Conservation (phyloP, 2,888 invertebrate genomes). For the Eugnorisma glareosa region DNA sequence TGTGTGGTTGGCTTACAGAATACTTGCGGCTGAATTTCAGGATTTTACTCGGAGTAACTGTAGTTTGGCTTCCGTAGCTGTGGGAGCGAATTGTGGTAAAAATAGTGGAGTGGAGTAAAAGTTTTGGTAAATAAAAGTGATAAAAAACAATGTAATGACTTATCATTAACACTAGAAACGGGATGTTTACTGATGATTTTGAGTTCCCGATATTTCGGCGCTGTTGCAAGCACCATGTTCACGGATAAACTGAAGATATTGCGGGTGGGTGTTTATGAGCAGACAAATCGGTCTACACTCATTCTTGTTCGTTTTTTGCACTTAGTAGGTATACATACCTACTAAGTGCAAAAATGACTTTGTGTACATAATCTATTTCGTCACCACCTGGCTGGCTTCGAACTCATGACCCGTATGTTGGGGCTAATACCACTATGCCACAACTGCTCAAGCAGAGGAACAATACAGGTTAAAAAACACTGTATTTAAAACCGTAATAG, state of each 20-base stretch:
- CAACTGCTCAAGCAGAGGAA: neutral
- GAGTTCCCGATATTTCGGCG: no score
- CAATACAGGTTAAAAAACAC: neutral
- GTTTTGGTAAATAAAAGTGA: neutral
- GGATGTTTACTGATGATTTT: no score
- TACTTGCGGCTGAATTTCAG: constrained; percentile 12
- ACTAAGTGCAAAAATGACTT: no score
- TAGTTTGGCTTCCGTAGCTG: neutral
- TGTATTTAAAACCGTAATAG: constrained; percentile 5
- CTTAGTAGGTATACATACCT: no score
- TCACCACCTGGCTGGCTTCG: neutral
- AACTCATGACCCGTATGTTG: neutral
- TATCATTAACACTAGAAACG: no score
- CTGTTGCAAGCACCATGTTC: no score
- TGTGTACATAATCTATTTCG: neutral
- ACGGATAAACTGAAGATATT: no score
- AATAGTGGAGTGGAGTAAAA: neutral
- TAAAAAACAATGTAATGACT: no score
- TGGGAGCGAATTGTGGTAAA: neutral
- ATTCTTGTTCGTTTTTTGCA: no score
- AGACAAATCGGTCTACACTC: no score
- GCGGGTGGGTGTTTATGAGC: no score
- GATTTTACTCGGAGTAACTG: constrained; percentile 12
- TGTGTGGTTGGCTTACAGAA: neutral
- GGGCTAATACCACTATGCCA: neutral